Percentiles rank a stretch among this genome's conserved stretches.
These are phyloP conservation scores for Orussus abietinus DNA, from an alignment of 1,140 invertebrate species.

Conservation along the genomic window DNA sequence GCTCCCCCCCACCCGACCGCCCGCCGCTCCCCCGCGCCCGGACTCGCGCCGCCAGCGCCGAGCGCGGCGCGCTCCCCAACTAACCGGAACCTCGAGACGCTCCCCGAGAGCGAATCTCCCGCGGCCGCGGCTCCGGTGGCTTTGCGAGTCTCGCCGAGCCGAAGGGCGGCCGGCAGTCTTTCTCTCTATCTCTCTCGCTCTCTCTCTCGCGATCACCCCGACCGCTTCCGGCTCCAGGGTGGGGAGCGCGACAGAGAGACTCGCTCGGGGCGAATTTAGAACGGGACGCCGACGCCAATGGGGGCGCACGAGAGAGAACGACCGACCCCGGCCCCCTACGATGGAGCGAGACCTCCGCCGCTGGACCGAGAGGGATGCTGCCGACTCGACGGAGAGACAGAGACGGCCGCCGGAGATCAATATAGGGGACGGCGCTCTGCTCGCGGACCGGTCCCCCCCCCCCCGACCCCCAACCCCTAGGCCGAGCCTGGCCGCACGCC, in stretches of 20 bases:
- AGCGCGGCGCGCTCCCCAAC: background rate
- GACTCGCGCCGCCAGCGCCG: background rate
- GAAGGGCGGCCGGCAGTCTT: background rate
- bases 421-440: conserved; percentile 26
- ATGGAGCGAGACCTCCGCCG: background rate
- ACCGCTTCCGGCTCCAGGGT: too few species aligned
- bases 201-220: background rate
- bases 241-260: conserved; percentile 1
- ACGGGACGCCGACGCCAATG: conserved; percentile 10
- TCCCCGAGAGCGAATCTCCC: background rate
- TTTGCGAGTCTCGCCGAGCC: background rate
- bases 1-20: background rate
- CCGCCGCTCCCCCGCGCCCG: background rate
- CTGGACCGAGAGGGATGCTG: background rate
- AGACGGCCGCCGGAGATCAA: conserved; percentile 20
- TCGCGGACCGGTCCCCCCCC: too few species aligned
- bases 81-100: background rate
- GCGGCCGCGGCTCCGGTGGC: conserved; percentile 1
- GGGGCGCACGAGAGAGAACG: conserved; percentile 17
- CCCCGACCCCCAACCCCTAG: too few species aligned
- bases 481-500: background rate
- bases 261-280: conserved; percentile 1
- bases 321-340: background rate
- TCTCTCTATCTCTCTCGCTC: background rate
- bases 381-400: background rate